Evolutionary conservation across 2,113 vertebrate genomes (phyloP).

Genomic region (Artemisiospiza belli): DNA sequence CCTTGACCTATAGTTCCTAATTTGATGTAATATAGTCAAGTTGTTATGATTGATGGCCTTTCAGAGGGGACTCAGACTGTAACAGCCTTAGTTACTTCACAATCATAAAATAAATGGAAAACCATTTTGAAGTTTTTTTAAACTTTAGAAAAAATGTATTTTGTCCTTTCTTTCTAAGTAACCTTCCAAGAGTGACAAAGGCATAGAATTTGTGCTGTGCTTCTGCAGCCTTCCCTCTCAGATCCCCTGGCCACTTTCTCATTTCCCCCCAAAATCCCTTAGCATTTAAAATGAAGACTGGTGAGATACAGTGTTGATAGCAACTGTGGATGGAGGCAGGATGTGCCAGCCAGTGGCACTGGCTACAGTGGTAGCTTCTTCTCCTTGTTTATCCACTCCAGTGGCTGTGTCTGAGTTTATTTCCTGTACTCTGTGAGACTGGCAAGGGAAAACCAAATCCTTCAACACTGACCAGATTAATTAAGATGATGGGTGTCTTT

Average conservation of each 20-base stretch:
- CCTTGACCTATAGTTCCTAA: neutral
- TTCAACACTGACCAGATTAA: neutral
- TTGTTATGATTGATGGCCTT: neutral
- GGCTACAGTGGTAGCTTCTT: neutral
- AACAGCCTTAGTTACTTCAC: neutral
- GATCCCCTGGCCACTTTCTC: neutral
- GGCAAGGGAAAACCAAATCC: neutral
- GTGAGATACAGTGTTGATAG: neutral
- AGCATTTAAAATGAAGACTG: neutral
- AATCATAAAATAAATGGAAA: slow-evolving; percentile 3
- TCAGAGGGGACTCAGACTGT: neutral
- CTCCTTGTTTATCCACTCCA: neutral
- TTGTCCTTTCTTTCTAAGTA: neutral
- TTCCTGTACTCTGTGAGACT: neutral
- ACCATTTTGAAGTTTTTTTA: neutral
- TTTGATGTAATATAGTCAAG: neutral
- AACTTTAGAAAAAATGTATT: neutral
- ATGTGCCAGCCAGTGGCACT: neutral
- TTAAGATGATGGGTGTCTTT: neutral
- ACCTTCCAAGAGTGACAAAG: neutral
- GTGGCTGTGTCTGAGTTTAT: neutral
- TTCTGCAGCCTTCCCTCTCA: neutral
- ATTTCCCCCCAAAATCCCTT: neutral
- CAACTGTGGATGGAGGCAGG: neutral
- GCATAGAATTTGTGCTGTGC: neutral